phyloP scores from a whole-genome alignment of 2,888 invertebrate species.

The Stenoptilia bipunctidactyla region DNA sequence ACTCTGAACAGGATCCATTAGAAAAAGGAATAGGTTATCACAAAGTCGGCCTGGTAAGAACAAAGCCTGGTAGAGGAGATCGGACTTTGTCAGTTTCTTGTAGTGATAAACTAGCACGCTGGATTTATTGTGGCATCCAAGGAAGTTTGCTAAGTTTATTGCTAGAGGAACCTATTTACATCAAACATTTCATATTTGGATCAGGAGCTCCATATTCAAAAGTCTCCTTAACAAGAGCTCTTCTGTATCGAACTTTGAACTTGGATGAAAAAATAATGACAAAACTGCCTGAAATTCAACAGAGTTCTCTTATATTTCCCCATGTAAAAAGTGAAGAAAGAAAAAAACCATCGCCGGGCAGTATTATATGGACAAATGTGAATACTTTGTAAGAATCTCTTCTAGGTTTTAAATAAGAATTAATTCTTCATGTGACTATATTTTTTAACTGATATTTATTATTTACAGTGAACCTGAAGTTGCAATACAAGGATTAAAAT shows the following conservation, averaged over 20 bases:
- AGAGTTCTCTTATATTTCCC: slow-evolving; percentile 30
- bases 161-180: slow-evolving; percentile 75
- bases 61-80: slow-evolving; percentile 92
- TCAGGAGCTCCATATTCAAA: slow-evolving; percentile 74
- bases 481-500: slow-evolving; percentile 81
- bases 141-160: slow-evolving; percentile 83
- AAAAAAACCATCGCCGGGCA: slow-evolving; percentile 35
- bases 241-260: slow-evolving; percentile 26
- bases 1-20: slow-evolving; percentile 70
- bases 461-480: slow-evolving; percentile 76
- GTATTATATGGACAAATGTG: slow-evolving; percentile 44
- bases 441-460: not conserved
- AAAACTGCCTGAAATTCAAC: slow-evolving; percentile 30
- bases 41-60: slow-evolving; percentile 78
- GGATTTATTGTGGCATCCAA: slow-evolving; percentile 89
- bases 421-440: too few relatives aligned
- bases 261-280: not conserved
- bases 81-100: slow-evolving; percentile 91
- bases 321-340: slow-evolving; percentile 24
- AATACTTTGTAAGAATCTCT: slow-evolving; percentile 34
- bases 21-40: slow-evolving; percentile 74
- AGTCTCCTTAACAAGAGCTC: slow-evolving; percentile 68
- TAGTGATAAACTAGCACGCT: slow-evolving; percentile 93
- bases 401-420: too few relatives aligned
- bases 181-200: slow-evolving; percentile 79